Evolutionary conservation across 2,113 vertebrate species (phyloP).

Genomic region (Rhynchopsitta pachyrhyncha): DNA sequence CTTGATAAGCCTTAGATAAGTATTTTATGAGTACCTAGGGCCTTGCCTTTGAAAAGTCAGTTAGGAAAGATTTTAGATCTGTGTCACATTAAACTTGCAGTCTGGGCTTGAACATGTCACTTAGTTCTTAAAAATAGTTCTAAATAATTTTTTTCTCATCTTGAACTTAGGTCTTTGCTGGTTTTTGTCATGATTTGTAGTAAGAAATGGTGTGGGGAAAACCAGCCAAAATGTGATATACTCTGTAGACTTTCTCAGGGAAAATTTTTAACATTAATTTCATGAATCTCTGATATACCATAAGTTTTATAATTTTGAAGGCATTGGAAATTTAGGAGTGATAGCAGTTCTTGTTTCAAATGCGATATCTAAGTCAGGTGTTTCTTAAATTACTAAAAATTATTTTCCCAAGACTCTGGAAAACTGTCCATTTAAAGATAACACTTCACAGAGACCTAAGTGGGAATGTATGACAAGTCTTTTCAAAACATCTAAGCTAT

Average conservation of each 20-base stretch:
- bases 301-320: background rate
- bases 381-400: background rate
- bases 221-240: background rate
- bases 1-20: background rate
- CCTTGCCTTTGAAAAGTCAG: background rate
- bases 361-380: background rate
- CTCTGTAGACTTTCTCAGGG: background rate
- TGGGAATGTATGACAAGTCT: background rate
- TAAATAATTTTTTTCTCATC: background rate
- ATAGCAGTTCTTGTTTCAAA: background rate
- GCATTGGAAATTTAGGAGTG: background rate
- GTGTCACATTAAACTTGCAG: background rate
- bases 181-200: background rate
- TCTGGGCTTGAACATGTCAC: background rate
- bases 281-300: background rate
- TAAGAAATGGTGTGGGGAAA: background rate
- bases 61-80: background rate
- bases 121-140: background rate
- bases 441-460: background rate
- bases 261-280: background rate
- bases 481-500: background rate
- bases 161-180: background rate
- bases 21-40: background rate
- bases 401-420: background rate
- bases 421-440: background rate